phyloP scores from a whole-genome alignment of 2,113 vertebrate genomes.

The Eublepharis macularius region DNA sequence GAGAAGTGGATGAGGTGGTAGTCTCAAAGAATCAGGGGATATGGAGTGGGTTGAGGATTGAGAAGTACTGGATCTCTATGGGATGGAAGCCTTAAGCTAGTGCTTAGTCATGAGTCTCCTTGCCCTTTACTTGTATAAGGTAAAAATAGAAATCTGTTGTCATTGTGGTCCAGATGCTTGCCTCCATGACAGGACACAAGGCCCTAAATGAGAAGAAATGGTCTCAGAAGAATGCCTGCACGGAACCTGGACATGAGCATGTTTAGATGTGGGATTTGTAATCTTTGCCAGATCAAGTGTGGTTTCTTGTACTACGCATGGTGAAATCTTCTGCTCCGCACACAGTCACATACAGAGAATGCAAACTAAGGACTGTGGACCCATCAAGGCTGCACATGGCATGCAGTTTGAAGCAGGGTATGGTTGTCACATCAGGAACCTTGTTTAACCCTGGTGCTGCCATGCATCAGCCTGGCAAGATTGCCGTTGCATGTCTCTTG shows the following conservation, averaged over 20 bases:
- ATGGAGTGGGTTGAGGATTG: not conserved
- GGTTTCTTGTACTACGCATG: not conserved
- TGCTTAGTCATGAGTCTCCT: not conserved
- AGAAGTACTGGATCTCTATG: not conserved
- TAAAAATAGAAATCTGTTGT: not conserved
- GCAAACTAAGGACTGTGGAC: not conserved
- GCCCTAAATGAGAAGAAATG: not conserved
- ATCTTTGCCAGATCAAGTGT: not conserved
- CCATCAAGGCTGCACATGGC: not conserved
- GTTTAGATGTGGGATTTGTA: not conserved
- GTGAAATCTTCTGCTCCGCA: not conserved
- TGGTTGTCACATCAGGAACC: not conserved
- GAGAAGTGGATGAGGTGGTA: not conserved
- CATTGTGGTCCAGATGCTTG: not conserved
- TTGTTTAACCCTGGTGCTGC: not conserved
- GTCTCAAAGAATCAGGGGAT: not conserved
- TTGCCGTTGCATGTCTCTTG: not conserved
- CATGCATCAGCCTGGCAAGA: not conserved
- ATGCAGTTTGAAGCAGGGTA: not conserved
- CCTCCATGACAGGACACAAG: not conserved
- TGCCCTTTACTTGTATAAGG: not conserved
- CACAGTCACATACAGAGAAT: not conserved
- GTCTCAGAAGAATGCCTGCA: not conserved
- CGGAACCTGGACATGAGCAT: not conserved
- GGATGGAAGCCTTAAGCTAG: not conserved